Conservation (phyloP, 2,888 invertebrate species). For the Cephus pygmeus region DNA sequence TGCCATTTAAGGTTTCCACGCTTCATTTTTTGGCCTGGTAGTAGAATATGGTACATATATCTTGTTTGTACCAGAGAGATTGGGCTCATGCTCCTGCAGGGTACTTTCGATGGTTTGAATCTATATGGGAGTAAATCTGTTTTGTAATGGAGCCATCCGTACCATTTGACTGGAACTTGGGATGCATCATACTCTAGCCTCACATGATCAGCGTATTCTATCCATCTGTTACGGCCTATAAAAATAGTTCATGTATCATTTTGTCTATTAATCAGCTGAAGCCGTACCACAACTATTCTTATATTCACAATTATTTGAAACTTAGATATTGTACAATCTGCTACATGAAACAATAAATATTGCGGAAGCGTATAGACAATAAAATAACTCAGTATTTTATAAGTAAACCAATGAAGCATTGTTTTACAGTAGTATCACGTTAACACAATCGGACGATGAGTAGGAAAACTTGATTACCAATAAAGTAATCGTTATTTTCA, state of each 20-base stretch:
- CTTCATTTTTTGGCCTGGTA: conserved; percentile 85
- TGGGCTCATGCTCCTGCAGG: conserved; percentile 80
- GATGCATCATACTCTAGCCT: conserved; percentile 84
- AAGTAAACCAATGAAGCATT: too few relatives aligned
- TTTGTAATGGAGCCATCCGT: conserved; percentile 97
- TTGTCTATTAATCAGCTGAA: too few relatives aligned
- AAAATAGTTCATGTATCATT: conserved; percentile 1
- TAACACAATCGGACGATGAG: too few relatives aligned
- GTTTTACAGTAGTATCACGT: too few relatives aligned
- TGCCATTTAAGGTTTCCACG: conserved; percentile 76
- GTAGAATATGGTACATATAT: conserved; percentile 92
- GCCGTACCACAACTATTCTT: too few relatives aligned
- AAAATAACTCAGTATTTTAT: too few relatives aligned
- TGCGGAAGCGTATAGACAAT: too few relatives aligned
- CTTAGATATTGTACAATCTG: too few relatives aligned
- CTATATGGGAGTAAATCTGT: conserved; percentile 78
- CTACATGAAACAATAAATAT: too few relatives aligned
- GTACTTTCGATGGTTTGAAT: conserved; percentile 80
- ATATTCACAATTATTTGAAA: too few relatives aligned
- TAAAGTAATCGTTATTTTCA: conserved; percentile 89
- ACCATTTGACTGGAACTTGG: conserved; percentile 97
- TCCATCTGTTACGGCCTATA: conserved; percentile 91
- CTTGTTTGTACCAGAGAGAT: conserved; percentile 82
- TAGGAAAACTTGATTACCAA: conserved; percentile 68
- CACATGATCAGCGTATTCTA: conserved; percentile 83